A percentile compares a stretch with the other conserved stretches of the same genome.
Conservation (phyloP, 2,888 invertebrate genomes). For the Cyclophora albipunctata region DNA sequence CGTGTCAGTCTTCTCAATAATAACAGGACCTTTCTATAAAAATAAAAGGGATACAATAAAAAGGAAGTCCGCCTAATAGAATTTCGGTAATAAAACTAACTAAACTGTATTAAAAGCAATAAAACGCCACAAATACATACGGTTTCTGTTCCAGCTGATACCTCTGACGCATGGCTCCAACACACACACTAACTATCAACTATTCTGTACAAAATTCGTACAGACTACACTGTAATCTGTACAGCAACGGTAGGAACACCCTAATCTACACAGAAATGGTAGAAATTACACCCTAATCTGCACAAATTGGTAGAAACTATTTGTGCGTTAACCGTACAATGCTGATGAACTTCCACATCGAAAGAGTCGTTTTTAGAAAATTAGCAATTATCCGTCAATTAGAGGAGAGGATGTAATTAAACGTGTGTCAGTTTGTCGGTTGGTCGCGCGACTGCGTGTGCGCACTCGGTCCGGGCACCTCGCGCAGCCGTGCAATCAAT, state of each 20-base stretch:
- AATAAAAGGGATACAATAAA: neutral
- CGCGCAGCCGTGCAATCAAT: conserved; percentile 60
- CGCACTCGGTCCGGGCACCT: conserved; percentile 35
- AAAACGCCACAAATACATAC: conserved; percentile 46
- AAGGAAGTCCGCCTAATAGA: conserved; percentile 20
- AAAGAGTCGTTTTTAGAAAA: conserved; percentile 40
- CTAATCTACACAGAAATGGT: too few relatives aligned
- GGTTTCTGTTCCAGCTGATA: conserved; percentile 69
- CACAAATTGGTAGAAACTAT: too few relatives aligned
- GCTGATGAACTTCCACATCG: conserved; percentile 33
- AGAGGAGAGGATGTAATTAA: conserved; percentile 65
- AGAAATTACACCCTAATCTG: too few relatives aligned
- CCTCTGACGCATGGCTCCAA: conserved; percentile 60
- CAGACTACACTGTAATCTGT: too few relatives aligned
- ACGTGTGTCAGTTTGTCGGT: conserved; percentile 69
- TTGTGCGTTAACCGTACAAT: too few relatives aligned
- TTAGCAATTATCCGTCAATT: conserved; percentile 47
- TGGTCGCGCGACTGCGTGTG: conserved; percentile 61
- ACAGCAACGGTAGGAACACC: too few relatives aligned
- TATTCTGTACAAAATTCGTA: too few relatives aligned
- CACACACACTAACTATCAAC: conserved; percentile 37
- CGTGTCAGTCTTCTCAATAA: too few relatives aligned
- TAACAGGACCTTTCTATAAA: too few relatives aligned
- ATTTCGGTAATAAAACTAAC: conserved; percentile 1
- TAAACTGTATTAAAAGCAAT: too few relatives aligned